These are phyloP conservation scores for Drosophila prolongata DNA, from an alignment of 2,888 invertebrate genomes.

Conservation along the genomic window DNA sequence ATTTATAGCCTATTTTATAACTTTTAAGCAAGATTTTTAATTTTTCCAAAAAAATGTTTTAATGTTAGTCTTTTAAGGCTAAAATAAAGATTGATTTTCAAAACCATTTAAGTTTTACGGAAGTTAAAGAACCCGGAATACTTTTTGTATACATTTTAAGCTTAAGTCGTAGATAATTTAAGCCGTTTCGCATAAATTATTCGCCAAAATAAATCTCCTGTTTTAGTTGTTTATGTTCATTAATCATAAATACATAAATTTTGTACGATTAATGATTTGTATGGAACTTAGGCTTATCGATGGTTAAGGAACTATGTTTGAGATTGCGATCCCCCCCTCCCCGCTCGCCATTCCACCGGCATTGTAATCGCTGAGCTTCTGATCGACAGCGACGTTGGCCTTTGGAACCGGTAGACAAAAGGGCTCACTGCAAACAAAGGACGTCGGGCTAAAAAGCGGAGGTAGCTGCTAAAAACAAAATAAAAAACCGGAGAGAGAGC, in stretches of 20 bases:
- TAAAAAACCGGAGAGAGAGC: constrained; percentile 40
- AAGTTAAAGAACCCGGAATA: too few relatives aligned
- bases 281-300: constrained; percentile 4
- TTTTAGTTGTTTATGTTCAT: not conserved
- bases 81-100: too few relatives aligned
- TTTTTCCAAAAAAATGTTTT: too few relatives aligned
- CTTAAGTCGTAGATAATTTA: not conserved
- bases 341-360: not conserved
- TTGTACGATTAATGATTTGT: not conserved
- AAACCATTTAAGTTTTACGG: too few relatives aligned
- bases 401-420: constrained; percentile 53
- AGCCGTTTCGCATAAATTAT: not conserved
- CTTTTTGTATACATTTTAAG: not conserved
- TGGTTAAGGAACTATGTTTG: constrained; percentile 6
- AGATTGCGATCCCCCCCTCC: constrained; percentile 3
- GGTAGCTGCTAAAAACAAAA: constrained; percentile 15
- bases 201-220: not conserved
- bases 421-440: constrained; percentile 41
- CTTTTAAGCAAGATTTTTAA: too few relatives aligned
- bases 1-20: too few relatives aligned
- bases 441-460: constrained; percentile 27
- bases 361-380: constrained; percentile 35
- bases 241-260: not conserved
- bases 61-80: too few relatives aligned
- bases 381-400: constrained; percentile 44